Percentiles rank a stretch among this genome's conserved stretches.
These are phyloP conservation scores for Pteria penguin DNA, from an alignment of 2,888 invertebrate genomes.

Conservation along the genomic window DNA sequence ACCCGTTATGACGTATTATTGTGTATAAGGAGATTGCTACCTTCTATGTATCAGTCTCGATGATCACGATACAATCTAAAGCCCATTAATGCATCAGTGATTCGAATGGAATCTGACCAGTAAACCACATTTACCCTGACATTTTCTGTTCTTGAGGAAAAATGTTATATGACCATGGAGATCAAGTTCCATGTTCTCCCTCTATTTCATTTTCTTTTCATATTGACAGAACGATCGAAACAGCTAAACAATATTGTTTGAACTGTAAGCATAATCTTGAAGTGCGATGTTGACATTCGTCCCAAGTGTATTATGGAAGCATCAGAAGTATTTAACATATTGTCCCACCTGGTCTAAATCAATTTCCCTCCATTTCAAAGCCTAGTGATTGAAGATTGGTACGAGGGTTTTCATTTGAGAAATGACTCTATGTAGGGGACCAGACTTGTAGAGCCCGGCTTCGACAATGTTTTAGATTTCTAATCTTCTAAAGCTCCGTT, in stretches of 20 bases:
- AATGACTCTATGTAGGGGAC: slow-evolving; percentile 38
- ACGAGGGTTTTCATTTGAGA: slow-evolving; percentile 12
- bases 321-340: not conserved
- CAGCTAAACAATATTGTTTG: slow-evolving; percentile 22
- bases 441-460: slow-evolving; percentile 15
- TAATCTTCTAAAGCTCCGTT: slow-evolving; percentile 3
- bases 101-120: too few relatives aligned
- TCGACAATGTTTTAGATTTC: slow-evolving; percentile 18
- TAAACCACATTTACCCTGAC: too few relatives aligned
- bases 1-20: too few relatives aligned
- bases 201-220: slow-evolving; percentile 14
- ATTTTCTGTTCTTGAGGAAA: too few relatives aligned
- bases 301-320: slow-evolving; percentile 7
- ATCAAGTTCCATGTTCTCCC: too few relatives aligned
- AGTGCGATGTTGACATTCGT: slow-evolving; percentile 10
- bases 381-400: slow-evolving; percentile 22
- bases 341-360: slow-evolving; percentile 27
- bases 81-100: too few relatives aligned
- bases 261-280: slow-evolving; percentile 7
- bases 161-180: too few relatives aligned
- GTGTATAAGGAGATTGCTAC: too few relatives aligned
- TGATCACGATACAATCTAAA: too few relatives aligned
- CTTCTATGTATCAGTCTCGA: too few relatives aligned
- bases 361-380: slow-evolving; percentile 7
- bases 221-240: slow-evolving; percentile 24